Evolutionary conservation across 2,797 vertebrate species (phyloP).

Genomic region (Pogonophryne albipinna): DNA sequence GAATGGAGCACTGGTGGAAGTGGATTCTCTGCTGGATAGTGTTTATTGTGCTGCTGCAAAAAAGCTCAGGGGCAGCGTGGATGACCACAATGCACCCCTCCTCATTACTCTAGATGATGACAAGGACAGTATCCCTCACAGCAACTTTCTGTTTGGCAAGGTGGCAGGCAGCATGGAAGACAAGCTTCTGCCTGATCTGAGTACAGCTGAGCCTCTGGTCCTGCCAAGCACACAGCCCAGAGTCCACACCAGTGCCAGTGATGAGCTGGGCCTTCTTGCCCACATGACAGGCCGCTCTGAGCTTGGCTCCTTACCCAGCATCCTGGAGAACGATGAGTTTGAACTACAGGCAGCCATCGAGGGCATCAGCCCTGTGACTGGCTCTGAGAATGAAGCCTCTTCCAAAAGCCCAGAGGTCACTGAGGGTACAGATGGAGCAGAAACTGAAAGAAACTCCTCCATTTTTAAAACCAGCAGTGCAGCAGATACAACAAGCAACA

Average conservation of each 20-base stretch:
- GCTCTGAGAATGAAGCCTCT: constrained; percentile 72
- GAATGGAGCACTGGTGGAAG: constrained; percentile 92
- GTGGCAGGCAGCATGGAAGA: constrained; percentile 84
- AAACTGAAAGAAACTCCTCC: constrained; percentile 80
- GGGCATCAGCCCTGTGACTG: constrained; percentile 82
- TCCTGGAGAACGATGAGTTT: constrained; percentile 92
- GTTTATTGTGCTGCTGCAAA: constrained; percentile 94
- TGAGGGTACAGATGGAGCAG: constrained; percentile 73
- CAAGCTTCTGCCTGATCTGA: constrained; percentile 90
- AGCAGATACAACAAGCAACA: constrained; percentile 85
- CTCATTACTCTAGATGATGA: constrained; percentile 95
- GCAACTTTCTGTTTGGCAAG: constrained; percentile 91
- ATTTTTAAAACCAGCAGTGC: constrained; percentile 56
- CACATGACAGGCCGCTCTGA: constrained; percentile 89
- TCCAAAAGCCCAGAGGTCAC: constrained; percentile 84
- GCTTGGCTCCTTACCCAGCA: constrained; percentile 83
- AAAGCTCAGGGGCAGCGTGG: constrained; percentile 89
- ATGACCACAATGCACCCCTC: constrained; percentile 89
- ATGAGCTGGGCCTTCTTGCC: constrained; percentile 90
- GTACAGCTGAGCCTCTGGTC: constrained; percentile 86
- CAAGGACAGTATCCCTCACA: constrained; percentile 88
- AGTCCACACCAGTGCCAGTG: constrained; percentile 83
- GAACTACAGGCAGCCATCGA: constrained; percentile 88
- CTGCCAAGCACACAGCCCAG: constrained; percentile 84
- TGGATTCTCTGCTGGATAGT: constrained; percentile 92